These are phyloP conservation scores for Chymomyza fuscimana DNA, from an alignment of 2,888 invertebrate genomes.

Conservation along the genomic window DNA sequence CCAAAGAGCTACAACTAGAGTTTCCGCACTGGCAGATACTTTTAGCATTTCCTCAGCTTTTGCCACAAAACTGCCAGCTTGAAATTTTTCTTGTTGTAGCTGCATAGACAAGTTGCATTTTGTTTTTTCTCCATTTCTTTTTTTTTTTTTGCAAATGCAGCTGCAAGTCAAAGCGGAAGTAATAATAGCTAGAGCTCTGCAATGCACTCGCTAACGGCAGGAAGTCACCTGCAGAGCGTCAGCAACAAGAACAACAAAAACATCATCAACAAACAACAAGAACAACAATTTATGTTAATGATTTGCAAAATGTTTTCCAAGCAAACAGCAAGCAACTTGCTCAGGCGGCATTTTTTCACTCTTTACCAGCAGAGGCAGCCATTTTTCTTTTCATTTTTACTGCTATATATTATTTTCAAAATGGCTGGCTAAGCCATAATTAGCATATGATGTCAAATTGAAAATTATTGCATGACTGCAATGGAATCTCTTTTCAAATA, in stretches of 20 bases:
- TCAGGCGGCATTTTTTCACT: not conserved
- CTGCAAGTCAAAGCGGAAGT: not conserved
- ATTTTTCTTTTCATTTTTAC: not conserved
- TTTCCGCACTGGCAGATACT: not conserved
- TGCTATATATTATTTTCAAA: not conserved
- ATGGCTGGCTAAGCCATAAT: not conserved
- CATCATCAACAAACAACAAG: not conserved
- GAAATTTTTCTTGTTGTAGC: not conserved
- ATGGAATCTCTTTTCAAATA: not conserved
- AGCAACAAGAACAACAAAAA: slow-evolving; percentile 1
- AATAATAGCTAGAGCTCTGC: slow-evolving; percentile 1
- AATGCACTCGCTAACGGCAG: slow-evolving; percentile 4
- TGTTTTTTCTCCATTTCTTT: not conserved
- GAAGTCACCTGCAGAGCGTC: slow-evolving; percentile 11
- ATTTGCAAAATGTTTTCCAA: slow-evolving; percentile 31
- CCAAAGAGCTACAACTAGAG: not conserved
- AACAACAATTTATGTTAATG: slow-evolving; percentile 56
- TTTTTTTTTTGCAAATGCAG: not conserved
- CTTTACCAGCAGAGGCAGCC: not conserved
- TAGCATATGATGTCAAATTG: not conserved
- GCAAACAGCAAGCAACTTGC: not conserved
- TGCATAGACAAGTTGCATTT: too few species aligned
- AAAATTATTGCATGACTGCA: not conserved
- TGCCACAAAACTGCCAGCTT: not conserved
- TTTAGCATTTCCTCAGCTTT: not conserved